Evolutionary conservation across 2,797 vertebrate species (phyloP).

Genomic region (Cynopterus sphinx): DNA sequence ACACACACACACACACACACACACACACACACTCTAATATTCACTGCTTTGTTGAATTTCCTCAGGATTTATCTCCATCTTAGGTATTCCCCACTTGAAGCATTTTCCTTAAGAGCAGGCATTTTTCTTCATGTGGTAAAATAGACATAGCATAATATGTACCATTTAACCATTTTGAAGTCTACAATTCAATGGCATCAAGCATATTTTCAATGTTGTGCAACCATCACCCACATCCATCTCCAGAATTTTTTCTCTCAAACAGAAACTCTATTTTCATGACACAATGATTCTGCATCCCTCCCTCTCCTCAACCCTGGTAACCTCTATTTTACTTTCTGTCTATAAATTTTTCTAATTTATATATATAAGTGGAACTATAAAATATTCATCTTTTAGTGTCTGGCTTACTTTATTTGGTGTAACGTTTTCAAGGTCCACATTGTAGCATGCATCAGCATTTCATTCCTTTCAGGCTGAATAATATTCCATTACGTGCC

Average conservation of each 20-base stretch:
- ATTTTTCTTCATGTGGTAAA: neutral
- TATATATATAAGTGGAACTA: too few species aligned
- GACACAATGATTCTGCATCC: neutral
- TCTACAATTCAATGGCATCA: too few species aligned
- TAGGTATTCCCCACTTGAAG: neutral
- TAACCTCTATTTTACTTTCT: too few species aligned
- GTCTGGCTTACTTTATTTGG: too few species aligned
- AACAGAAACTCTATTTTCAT: neutral
- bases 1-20: too few species aligned
- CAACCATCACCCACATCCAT: neutral
- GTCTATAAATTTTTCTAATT: too few species aligned
- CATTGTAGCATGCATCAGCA: neutral
- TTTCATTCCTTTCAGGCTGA: neutral
- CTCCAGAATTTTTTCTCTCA: neutral
- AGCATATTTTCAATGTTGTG: neutral
- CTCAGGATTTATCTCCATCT: neutral
- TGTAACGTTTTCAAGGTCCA: too few species aligned
- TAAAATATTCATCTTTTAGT: too few species aligned
- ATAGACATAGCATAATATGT: neutral
- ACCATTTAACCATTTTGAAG: neutral
- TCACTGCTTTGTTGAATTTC: neutral
- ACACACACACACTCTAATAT: too few species aligned
- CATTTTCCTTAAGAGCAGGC: neutral
- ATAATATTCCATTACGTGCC: too few species aligned
- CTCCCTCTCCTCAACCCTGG: neutral